Evolutionary conservation across 2,888 invertebrate genomes (phyloP), one percentile per base, ranked within the genome.

Genomic region (Limnephilus marmoratus): DNA sequence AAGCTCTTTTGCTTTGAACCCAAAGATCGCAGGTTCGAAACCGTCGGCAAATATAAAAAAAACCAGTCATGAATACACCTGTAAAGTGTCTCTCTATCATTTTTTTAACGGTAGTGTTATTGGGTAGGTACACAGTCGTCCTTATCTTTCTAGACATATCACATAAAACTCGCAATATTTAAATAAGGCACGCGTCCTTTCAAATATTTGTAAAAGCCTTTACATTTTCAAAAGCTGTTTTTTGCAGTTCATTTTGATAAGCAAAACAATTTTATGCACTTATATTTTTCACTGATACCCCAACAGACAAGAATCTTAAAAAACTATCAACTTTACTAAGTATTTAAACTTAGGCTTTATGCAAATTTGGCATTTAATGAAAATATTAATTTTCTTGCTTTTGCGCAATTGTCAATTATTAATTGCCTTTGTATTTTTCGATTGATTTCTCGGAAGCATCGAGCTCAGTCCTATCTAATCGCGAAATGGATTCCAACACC

Each of bases 381-480:
- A 68, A 18, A 53, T 53, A 24, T 68, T 7, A 24, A 68, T 5
- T 68, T 18, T 7, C 5, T 3, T 68, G 9, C 9, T 68, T 68
- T 68, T 24, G n/a, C 2, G 24, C 68, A 24, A 68, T n/a, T n/a
- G 18, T 68, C 9, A 7, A 68, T 68, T 5, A 24, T 68, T n/a
- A 68, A 68, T 68, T 68, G 24, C 24, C 9, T 68, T 68, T 68
- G 24, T 68, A n/a, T 68, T 37, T 83, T 83, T 83, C 31, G 2
- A 41, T 18, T 7, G 83, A 83, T 34, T 83, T 83, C 37, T 9
- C 37, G 1, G 83, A 34, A 83, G 9, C 37, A 2, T 31, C 82
- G 83, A 83, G 83, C 24, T 15, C 18, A 37, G 13, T 34, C 15
- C 83, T 83, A 83, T 83, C 83, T 83, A 83, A 83, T 83, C 83